phyloP scores from a whole-genome alignment of 2,888 invertebrate genomes.

The Orthosia gothica region DNA sequence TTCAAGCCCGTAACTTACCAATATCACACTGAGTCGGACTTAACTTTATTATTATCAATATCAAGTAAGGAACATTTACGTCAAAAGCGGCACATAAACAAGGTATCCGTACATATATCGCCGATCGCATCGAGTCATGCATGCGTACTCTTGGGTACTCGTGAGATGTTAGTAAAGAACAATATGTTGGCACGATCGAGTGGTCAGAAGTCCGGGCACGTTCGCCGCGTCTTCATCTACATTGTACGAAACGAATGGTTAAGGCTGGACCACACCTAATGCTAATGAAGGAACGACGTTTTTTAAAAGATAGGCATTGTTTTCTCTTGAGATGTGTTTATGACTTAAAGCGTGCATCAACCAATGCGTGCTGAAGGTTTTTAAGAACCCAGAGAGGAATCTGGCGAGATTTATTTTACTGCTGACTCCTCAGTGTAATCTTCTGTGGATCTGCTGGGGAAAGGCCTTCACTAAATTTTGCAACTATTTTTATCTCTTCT shows the following conservation, averaged over 20 bases:
- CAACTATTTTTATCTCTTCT: no score
- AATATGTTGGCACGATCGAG: conserved; percentile 76
- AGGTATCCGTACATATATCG: conserved; percentile 60
- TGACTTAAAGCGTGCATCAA: not conserved
- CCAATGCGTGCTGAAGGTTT: not conserved
- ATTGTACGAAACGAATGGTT: conserved; percentile 55
- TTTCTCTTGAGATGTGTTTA: conserved; percentile 9
- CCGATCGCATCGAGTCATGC: conserved; percentile 57
- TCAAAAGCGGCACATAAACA: conserved; percentile 78
- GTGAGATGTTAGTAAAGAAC: conserved; percentile 73
- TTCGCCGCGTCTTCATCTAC: conserved; percentile 76
- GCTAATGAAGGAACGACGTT: conserved; percentile 1
- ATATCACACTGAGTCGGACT: conserved; percentile 57
- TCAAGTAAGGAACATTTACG: conserved; percentile 74
- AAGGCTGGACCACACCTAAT: conserved; percentile 39
- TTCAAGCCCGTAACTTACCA: conserved; percentile 55
- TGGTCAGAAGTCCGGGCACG: conserved; percentile 75
- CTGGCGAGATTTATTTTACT: no score
- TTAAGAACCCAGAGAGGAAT: not conserved
- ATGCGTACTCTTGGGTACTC: conserved; percentile 33
- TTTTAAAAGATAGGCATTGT: not conserved
- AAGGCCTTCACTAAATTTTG: no score
- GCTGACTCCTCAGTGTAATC: no score
- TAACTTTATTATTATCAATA: conserved; percentile 68
- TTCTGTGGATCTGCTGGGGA: no score